Base-by-base conservation (phyloP, 1,140 invertebrate species). In the Melanaphis sacchari region DNA sequence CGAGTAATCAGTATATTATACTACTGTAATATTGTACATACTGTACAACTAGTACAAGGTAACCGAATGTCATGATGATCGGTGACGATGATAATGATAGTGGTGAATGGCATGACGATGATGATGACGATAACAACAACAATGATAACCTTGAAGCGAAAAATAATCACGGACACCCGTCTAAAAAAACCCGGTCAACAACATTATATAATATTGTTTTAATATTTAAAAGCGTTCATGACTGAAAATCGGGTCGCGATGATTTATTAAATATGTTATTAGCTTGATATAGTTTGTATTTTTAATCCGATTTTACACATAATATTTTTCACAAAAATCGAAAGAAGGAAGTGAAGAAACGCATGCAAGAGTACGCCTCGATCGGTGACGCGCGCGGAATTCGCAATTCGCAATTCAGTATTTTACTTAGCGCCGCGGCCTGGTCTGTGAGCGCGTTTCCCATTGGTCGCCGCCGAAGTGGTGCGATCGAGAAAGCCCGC, bases 51-150 rank as follows among this genome's bases (percentile, higher is more conserved):
- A 2, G 52, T 54, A 54, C 52, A 54, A 24, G 52, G 15, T 6
- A 76, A 76, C 59, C 31, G n/a, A 76, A 76, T 76, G n/a, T 76
- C 18, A 76, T 21, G 59, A 76, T 76, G 59, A 76, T n/a, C 15
- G 46, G 15, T 49, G 46, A 46, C 15, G 46, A 76, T 76, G 59
- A 76, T 76, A 76, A 76, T 76, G 59, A 76, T 4, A 76, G 59
- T 66, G 59, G 59, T 11, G 31, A 66, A 1, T n/a, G 59, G 31
- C 26, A 54, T 54, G 52, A 54, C n/a, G 31, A 66, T 66, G 59
- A 76, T 36, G 59, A 76, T 76, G 59, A 76, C n/a, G 59, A 76
- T 76, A 76, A 76, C n/a, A 76, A 76, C n/a, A 76, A 76, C 59
- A 76, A 76, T n/a, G 59, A 76, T n/a, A 76, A 76, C 59, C 59